Base-by-base conservation (phyloP, 2,113 vertebrate genomes). In the Baryphthengus martii region DNA sequence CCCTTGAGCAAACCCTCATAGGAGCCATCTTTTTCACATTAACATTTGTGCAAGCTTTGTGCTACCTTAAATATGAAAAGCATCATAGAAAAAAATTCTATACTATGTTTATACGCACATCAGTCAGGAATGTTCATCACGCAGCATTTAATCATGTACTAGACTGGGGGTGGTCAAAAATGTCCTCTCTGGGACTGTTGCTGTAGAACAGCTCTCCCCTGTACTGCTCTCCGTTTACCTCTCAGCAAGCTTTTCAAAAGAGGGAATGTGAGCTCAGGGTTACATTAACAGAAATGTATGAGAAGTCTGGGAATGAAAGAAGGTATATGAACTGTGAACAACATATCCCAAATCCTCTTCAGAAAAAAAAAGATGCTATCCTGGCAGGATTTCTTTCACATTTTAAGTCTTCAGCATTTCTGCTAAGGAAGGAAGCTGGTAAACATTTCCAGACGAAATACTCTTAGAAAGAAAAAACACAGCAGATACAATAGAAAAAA, bases 141-240 rank as follows among this genome's bases (percentile, higher is more conserved):
- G 52, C 68, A 90, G 83, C 40, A 25, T 94, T 90, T 96, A 83
- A 96, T 96, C 95, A 94, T 63, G 90, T 68, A 52, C 68, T 77
- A 55, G 61, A 31, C 88, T 40, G 17, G 66, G 70, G 92, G 83
- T 93, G 92, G 85, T 84, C 88, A 84, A 55, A 92, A 81, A 84
- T 92, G 84, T 78, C 83, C 88, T 95, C 88, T 50, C 74, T 49
- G 76, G 73, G 85, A 50, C 91, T 45, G 35, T 44, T 63, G 68
- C 88, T 95, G 68, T 84, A 84, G 63, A 89, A 35, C 55, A 59
- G 31, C 56, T 88, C 79, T 94, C 72, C 61, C 21, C 59, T 93
- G 0, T 83, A 84, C 59, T 80, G 72, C 79, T 90, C 75, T 82
- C 84, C 75, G 44, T 83, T 90, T 86, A 81, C 65, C 68, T 59